Base-by-base conservation (phyloP, 2,797 vertebrate species). In the Arremon brunneinucha region DNA sequence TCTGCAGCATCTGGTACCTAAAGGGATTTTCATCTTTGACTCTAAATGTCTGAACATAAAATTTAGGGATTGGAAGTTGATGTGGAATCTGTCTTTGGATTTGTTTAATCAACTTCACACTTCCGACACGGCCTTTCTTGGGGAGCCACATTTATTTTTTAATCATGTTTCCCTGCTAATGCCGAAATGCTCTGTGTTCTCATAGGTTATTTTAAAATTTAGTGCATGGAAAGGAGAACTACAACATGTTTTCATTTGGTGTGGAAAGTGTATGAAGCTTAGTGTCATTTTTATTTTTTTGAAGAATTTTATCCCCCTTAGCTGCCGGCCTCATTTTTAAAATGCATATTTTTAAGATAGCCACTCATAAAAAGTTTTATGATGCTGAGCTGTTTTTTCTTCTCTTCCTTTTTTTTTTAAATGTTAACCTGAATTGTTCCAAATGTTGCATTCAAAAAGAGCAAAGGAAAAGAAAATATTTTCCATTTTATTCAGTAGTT, bases 1-100 rank as follows among this genome's bases (percentile, higher is more conserved):
- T 98, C 97, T 97, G 97, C 96, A 98, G 98, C 98, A 98, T 98
- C 98, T 98, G 98, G 97, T 98, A 98, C 97, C 98, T 98, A 98
- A 98, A 98, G 97, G 97, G 98, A 98, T 98, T 98, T 98, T 98
- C 98, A 97, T 98, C 97, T 98, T 98, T 98, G 97, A 97, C 97
- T 98, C 97, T 92, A 96, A 98, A 97, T 98, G 96, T 98, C 96
- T 96, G 97, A 98, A 98, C 97, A 96, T 98, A 98, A 98, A 98
- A 98, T 98, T 96, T 98, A 97, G 97, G 98, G 98, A 96, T 98
- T 98, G 98, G 97, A 98, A 98, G 97, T 98, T 98, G 98, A 98
- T 97, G 89, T 94, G 98, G 97, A 98, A 98, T 98, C 97, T 98
- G 98, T 97, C 97, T 98, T 98, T 98, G 97, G 97, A 97, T 98